Conservation (phyloP, 2,888 invertebrate genomes). For the Aspidapion aeneum region DNA sequence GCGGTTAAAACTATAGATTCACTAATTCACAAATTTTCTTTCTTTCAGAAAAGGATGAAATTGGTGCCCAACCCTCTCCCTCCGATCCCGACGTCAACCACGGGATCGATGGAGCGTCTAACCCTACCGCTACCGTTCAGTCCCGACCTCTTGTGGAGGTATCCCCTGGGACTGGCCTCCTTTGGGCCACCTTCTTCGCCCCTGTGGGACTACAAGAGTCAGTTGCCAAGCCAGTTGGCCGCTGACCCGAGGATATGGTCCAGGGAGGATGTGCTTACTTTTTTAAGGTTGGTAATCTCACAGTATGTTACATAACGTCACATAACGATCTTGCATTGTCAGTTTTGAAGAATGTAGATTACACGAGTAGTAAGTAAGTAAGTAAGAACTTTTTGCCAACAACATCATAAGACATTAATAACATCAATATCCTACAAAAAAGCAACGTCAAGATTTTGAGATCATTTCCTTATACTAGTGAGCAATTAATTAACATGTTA, state of each 20-base stretch:
- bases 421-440: too few species aligned
- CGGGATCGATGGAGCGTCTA: constrained; percentile 69
- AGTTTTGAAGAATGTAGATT: too few species aligned
- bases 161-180: constrained; percentile 73
- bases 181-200: constrained; percentile 62
- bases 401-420: too few species aligned
- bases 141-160: constrained; percentile 84
- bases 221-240: constrained; percentile 77
- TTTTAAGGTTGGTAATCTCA: constrained; percentile 55
- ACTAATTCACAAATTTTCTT: constrained; percentile 13
- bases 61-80: constrained; percentile 50
- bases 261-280: constrained; percentile 83
- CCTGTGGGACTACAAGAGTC: constrained; percentile 80
- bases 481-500: too few species aligned
- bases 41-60: constrained; percentile 47
- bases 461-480: too few species aligned
- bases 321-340: too few species aligned
- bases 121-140: constrained; percentile 77
- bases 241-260: constrained; percentile 89
- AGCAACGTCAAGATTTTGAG: too few species aligned
- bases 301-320: too few species aligned
- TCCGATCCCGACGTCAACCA: constrained; percentile 44
- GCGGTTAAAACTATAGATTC: not conserved
- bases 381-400: too few species aligned
- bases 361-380: too few species aligned